phyloP scores from a whole-genome alignment of 2,113 vertebrate genomes.

The Rynchops niger region DNA sequence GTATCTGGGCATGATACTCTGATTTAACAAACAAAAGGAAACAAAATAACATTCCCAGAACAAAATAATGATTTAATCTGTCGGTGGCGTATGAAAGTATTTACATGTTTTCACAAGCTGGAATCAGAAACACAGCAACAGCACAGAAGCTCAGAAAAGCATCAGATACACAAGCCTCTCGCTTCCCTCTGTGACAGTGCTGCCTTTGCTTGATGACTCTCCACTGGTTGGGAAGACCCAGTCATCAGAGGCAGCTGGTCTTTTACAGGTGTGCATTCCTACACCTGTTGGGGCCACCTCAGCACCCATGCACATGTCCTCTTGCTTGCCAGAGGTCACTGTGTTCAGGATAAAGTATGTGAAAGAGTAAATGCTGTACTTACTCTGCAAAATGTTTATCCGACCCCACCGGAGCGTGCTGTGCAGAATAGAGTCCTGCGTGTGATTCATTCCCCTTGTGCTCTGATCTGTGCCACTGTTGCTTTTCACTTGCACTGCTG shows the following conservation, averaged over 20 bases:
- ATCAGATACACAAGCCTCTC: neutral
- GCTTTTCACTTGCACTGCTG: neutral
- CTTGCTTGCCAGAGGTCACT: neutral
- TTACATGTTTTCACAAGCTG: neutral
- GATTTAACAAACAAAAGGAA: neutral
- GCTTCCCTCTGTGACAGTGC: neutral
- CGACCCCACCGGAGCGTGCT: neutral
- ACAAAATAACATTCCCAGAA: neutral
- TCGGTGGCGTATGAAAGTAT: neutral
- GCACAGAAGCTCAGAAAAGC: neutral
- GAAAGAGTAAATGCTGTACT: neutral
- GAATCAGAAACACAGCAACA: neutral
- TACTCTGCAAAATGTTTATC: neutral
- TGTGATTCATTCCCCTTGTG: neutral
- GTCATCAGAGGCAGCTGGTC: neutral
- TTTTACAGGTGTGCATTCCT: neutral
- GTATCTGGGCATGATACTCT: neutral
- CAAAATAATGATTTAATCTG: neutral
- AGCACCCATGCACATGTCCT: neutral
- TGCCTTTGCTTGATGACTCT: neutral
- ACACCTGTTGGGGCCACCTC: neutral
- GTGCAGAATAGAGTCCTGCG: neutral
- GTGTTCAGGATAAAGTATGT: neutral
- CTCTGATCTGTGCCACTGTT: neutral
- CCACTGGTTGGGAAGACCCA: neutral